phyloP scores from a whole-genome alignment of 1,140 invertebrate genomes.

The Arion vulgaris region DNA sequence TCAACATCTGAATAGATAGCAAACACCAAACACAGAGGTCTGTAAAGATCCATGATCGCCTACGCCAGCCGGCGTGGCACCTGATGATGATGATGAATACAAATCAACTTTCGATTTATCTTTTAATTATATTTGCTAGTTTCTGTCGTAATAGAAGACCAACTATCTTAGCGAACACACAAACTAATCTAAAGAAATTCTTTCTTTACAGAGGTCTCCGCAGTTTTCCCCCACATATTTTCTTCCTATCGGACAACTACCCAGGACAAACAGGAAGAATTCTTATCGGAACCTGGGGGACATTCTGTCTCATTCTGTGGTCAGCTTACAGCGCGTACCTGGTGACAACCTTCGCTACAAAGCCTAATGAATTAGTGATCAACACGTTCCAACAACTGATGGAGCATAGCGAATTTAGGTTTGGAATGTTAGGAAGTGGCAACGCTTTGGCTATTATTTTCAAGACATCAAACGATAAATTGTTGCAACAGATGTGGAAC shows the following conservation, averaged over 20 bases:
- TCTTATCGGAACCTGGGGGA: neutral
- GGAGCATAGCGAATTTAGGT: neutral
- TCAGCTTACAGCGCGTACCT: constrained; percentile 19
- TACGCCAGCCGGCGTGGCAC: too few relatives aligned
- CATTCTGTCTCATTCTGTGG: constrained; percentile 15
- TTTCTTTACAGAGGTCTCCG: neutral
- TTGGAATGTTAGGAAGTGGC: neutral
- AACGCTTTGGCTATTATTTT: neutral
- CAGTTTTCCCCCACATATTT: neutral
- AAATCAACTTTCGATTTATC: too few relatives aligned
- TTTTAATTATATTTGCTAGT: too few relatives aligned
- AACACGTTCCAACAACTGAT: constrained; percentile 3
- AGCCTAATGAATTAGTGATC: constrained; percentile 3
- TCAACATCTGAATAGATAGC: too few relatives aligned
- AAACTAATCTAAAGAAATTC: too few relatives aligned
- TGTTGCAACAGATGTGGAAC: neutral
- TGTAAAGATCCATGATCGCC: too few relatives aligned
- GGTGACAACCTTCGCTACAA: constrained; percentile 1
- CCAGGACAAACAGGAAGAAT: neutral
- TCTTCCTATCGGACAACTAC: constrained; percentile 10
- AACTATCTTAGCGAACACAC: too few relatives aligned
- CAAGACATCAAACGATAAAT: neutral
- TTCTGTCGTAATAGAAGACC: too few relatives aligned
- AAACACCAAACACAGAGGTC: too few relatives aligned
- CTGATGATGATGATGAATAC: too few relatives aligned